Conservation (phyloP, 92 coral and sea anemone species). For the Phenganax marumi region DNA sequence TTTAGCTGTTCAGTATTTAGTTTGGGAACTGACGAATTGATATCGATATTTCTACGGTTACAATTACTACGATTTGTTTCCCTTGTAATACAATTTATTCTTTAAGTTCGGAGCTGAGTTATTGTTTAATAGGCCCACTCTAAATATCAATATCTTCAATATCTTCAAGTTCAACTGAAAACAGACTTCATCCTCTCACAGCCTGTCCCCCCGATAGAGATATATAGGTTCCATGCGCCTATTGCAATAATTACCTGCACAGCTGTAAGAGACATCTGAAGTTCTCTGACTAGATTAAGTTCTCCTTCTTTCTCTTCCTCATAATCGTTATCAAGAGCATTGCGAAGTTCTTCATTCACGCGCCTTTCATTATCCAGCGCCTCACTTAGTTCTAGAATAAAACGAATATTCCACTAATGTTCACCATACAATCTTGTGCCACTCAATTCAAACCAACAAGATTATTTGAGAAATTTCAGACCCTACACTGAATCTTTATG, state of each 20-base stretch:
- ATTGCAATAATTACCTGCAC: conserved; percentile 68
- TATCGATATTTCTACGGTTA: too few relatives aligned
- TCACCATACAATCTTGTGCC: too few relatives aligned
- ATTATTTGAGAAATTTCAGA: not conserved
- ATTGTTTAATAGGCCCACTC: too few relatives aligned
- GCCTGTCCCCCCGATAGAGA: not conserved
- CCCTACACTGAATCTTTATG: too few relatives aligned
- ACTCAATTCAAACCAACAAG: not conserved
- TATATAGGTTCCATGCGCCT: not conserved
- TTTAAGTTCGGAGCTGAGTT: too few relatives aligned
- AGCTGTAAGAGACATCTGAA: conserved; percentile 80
- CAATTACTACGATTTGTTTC: too few relatives aligned
- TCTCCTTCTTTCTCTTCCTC: conserved; percentile 61
- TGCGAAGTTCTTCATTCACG: conserved; percentile 70
- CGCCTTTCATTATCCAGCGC: conserved; percentile 76
- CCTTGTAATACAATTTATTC: too few relatives aligned
- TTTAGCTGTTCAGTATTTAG: too few relatives aligned
- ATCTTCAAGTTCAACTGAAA: not conserved
- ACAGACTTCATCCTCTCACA: not conserved
- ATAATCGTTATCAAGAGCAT: conserved; percentile 80
- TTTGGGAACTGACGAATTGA: too few relatives aligned
- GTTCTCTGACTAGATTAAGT: conserved; percentile 71
- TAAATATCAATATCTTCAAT: too few relatives aligned
- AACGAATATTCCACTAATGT: not conserved
- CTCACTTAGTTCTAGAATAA: conserved; percentile 68